These are phyloP conservation scores for Vireo altiloquus DNA, from an alignment of 2,113 vertebrate species.

Conservation along the genomic window DNA sequence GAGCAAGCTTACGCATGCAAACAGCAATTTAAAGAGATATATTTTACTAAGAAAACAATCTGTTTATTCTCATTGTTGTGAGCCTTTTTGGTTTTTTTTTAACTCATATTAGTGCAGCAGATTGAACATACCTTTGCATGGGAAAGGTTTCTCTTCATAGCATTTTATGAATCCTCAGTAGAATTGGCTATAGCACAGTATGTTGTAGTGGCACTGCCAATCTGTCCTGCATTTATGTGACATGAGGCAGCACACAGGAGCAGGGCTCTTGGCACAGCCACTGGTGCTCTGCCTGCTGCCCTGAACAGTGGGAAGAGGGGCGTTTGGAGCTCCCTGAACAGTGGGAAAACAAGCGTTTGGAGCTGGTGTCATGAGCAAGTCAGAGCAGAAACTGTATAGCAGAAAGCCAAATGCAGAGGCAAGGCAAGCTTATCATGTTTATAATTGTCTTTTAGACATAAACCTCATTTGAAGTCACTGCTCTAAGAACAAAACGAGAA, in stretches of 20 bases:
- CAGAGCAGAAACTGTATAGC: not conserved
- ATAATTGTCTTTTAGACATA: not conserved
- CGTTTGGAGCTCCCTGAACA: not conserved
- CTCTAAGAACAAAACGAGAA: not conserved
- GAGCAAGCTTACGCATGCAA: not conserved
- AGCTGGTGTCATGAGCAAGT: not conserved
- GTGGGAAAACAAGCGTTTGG: accelerated
- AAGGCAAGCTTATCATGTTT: not conserved
- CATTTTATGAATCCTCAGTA: not conserved
- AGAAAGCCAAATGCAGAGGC: not conserved
- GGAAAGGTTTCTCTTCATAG: not conserved
- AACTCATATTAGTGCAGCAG: not conserved
- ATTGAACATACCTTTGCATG: not conserved
- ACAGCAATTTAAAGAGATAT: not conserved
- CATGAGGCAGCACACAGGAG: accelerated
- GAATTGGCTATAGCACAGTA: not conserved
- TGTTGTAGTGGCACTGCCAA: not conserved
- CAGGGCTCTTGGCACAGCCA: not conserved
- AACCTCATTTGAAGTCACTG: not conserved
- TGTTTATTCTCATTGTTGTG: not conserved
- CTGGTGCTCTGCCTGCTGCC: not conserved
- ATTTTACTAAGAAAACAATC: not conserved
- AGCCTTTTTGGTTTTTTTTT: not conserved
- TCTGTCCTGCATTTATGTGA: not conserved
- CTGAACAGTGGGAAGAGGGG: accelerated